These are phyloP conservation scores for Scaptomyza graminum DNA, from an alignment of 1,140 invertebrate genomes.

Conservation along the genomic window DNA sequence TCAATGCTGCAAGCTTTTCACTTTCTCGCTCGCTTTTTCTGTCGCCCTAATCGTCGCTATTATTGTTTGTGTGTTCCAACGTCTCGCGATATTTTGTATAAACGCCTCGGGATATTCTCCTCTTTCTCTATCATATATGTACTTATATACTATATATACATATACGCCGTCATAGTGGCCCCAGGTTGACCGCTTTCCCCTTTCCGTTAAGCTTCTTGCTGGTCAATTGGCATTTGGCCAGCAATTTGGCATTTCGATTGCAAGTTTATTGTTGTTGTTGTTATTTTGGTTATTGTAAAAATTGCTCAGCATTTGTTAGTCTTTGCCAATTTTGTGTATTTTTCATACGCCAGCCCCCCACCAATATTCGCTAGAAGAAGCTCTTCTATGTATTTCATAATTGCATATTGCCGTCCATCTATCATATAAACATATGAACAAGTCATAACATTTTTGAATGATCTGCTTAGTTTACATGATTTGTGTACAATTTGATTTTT, in stretches of 20 bases:
- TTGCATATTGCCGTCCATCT: constrained; percentile 2
- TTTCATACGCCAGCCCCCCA: neutral
- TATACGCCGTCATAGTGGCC: constrained; percentile 1
- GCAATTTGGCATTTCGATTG: constrained; percentile 79
- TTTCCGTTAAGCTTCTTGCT: constrained; percentile 35
- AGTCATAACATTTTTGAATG: neutral
- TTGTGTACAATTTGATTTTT: neutral
- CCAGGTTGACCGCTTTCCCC: neutral
- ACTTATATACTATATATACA: too few species aligned
- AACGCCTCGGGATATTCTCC: constrained; percentile 10
- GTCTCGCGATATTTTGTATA: constrained; percentile 6
- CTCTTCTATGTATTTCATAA: constrained; percentile 15
- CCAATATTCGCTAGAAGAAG: neutral
- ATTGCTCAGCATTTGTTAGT: constrained; percentile 44
- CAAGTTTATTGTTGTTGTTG: constrained; percentile 42
- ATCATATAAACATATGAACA: too few species aligned
- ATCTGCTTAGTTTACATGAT: neutral
- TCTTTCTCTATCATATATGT: neutral
- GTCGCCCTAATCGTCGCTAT: constrained; percentile 54
- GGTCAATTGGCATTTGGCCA: constrained; percentile 76
- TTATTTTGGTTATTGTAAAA: constrained; percentile 36
- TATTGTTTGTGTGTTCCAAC: constrained; percentile 50
- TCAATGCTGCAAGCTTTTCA: constrained; percentile 46
- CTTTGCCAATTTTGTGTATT: constrained; percentile 13
- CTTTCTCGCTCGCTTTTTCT: neutral